phyloP scores from a whole-genome alignment of 2,113 vertebrate species.

The Rissa tridactyla region DNA sequence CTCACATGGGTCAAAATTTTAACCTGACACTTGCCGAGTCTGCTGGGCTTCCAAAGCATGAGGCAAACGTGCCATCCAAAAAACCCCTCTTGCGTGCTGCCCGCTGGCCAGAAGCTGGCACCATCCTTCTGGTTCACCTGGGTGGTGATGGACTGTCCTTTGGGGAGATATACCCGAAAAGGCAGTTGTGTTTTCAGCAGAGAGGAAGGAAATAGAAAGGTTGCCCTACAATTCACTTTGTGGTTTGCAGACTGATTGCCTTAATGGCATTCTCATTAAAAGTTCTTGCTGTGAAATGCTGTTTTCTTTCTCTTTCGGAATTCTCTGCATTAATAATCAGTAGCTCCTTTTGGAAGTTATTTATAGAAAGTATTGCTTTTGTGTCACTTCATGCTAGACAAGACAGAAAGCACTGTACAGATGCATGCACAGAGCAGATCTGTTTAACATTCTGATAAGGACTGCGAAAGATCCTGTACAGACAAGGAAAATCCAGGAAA shows the following conservation, averaged over 20 bases:
- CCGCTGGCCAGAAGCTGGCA: neutral
- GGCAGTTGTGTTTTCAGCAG: neutral
- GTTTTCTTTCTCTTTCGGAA: neutral
- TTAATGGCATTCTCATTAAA: neutral
- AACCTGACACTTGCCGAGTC: rapidly evolving
- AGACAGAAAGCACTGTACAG: neutral
- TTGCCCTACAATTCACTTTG: neutral
- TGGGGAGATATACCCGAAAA: neutral
- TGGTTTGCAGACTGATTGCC: neutral
- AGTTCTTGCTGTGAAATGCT: neutral
- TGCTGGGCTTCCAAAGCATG: neutral
- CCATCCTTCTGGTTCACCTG: neutral
- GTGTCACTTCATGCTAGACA: neutral
- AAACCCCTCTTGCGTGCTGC: rapidly evolving
- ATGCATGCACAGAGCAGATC: neutral
- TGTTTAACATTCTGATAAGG: neutral
- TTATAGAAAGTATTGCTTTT: neutral
- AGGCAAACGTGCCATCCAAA: rapidly evolving
- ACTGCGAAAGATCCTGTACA: neutral
- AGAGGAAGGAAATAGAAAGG: neutral
- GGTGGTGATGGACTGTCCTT: rapidly evolving
- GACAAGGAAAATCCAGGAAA: neutral
- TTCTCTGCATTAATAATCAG: neutral
- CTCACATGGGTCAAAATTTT: neutral
- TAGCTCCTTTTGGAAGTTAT: neutral